Percentiles rank a stretch among this genome's conserved stretches.
Evolutionary conservation across 2,888 invertebrate genomes (phyloP).

Genomic region (Pammene aurita): DNA sequence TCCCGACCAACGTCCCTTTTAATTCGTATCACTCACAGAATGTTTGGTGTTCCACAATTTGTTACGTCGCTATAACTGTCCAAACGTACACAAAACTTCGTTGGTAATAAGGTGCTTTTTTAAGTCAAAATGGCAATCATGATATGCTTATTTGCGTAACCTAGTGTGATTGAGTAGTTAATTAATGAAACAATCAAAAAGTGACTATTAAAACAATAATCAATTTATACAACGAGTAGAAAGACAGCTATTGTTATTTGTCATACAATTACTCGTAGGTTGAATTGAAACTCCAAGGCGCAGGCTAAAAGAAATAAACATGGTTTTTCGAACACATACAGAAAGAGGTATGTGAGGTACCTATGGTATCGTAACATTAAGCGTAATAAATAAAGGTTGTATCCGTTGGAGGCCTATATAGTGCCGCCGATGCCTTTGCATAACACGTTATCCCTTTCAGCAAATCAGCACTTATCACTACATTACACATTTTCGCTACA

Average conservation of each 20-base stretch:
- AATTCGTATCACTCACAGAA: slow-evolving; percentile 25
- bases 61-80: slow-evolving; percentile 49
- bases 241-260: slow-evolving; percentile 44
- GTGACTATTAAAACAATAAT: slow-evolving; percentile 61
- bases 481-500: too few relatives aligned
- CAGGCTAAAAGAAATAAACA: not conserved
- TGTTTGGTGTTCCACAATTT: slow-evolving; percentile 25
- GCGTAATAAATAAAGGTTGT: not conserved
- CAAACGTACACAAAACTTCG: slow-evolving; percentile 55
- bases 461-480: too few relatives aligned
- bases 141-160: slow-evolving; percentile 45
- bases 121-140: slow-evolving; percentile 62
- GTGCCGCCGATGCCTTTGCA: not conserved
- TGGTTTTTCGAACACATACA: too few relatives aligned
- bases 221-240: slow-evolving; percentile 68
- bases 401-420: not conserved
- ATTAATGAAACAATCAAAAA: slow-evolving; percentile 51
- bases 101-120: slow-evolving; percentile 63
- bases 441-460: too few relatives aligned
- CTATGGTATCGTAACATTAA: too few relatives aligned
- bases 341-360: too few relatives aligned
- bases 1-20: slow-evolving; percentile 8
- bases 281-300: not conserved
- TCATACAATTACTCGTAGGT: not conserved
- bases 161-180: slow-evolving; percentile 54